These are phyloP conservation scores for Nesospiza acunhae DNA, from an alignment of 2,113 vertebrate genomes.

Conservation along the genomic window DNA sequence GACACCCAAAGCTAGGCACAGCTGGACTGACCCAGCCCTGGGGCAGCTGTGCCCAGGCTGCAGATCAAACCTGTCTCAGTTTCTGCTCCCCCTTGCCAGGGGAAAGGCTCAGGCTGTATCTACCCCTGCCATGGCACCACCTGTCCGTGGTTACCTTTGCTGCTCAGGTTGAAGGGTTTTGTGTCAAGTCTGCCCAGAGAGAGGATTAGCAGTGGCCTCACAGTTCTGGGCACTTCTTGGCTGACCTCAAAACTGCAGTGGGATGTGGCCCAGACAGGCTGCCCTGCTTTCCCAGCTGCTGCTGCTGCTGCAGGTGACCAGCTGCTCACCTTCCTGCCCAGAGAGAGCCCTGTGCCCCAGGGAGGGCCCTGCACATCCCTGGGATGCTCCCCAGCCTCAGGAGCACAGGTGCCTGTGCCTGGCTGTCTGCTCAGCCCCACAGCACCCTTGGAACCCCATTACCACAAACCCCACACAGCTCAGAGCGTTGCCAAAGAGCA, in stretches of 20 bases:
- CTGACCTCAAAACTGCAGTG: slow-evolving; percentile 36
- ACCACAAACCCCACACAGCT: not conserved
- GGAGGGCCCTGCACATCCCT: accelerated
- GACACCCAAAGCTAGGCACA: not conserved
- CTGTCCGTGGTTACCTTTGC: not conserved
- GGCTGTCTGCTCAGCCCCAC: not conserved
- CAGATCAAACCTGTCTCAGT: not conserved
- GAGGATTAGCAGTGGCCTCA: slow-evolving; percentile 30
- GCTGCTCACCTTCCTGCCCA: not conserved
- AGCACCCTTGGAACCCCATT: not conserved
- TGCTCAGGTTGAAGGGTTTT: not conserved
- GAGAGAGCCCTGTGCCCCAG: not conserved
- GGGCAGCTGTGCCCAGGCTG: not conserved
- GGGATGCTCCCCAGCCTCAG: accelerated
- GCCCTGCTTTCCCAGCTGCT: not conserved
- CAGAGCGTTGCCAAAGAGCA: not conserved
- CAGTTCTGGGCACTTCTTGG: not conserved
- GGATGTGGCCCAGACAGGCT: not conserved
- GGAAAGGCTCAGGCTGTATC: not conserved
- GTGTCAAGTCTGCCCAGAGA: not conserved
- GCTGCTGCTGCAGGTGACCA: not conserved
- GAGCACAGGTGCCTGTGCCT: not conserved
- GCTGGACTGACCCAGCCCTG: not conserved
- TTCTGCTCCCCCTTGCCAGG: not conserved
- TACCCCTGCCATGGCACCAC: not conserved